Conservation (phyloP, 2,113 vertebrate species). For the Esox niger region DNA sequence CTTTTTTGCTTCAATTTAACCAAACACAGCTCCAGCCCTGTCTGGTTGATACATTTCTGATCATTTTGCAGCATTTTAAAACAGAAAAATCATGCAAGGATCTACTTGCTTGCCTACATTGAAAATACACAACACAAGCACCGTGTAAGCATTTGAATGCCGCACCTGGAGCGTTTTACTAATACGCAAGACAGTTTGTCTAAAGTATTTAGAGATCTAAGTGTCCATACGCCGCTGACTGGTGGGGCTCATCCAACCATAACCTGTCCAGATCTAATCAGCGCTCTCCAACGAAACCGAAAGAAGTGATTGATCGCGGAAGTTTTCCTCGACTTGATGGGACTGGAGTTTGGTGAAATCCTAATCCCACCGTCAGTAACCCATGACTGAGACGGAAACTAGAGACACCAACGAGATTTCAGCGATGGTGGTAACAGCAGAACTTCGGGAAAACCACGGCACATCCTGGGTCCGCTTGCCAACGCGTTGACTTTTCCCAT, state of each 20-base stretch:
- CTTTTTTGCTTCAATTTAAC: no score
- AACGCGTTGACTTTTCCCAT: conserved; percentile 4
- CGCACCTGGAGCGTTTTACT: no score
- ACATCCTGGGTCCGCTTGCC: conserved; percentile 32
- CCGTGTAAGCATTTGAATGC: no score
- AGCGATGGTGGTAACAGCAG: conserved; percentile 48
- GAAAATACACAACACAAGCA: no score
- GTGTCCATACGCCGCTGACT: not conserved
- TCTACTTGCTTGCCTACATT: no score
- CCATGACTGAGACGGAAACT: conserved; percentile 61
- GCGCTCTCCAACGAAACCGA: conserved; percentile 53
- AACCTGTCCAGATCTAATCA: not conserved
- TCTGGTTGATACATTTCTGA: no score
- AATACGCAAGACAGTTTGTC: no score
- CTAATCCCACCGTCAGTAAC: conserved; percentile 48
- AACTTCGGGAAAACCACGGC: conserved; percentile 10
- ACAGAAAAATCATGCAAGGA: no score
- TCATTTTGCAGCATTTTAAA: no score
- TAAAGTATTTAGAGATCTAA: not conserved
- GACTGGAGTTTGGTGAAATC: conserved; percentile 63
- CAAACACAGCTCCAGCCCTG: no score
- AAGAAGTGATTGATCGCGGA: conserved; percentile 65
- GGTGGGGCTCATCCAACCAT: not conserved
- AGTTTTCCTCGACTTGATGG: conserved; percentile 56
- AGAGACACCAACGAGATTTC: conserved; percentile 38